A percentile compares a stretch with the other conserved stretches of the same genome.
These are phyloP conservation scores for Drosophila mercatorum DNA, from an alignment of 2,888 invertebrate species.

Conservation along the genomic window DNA sequence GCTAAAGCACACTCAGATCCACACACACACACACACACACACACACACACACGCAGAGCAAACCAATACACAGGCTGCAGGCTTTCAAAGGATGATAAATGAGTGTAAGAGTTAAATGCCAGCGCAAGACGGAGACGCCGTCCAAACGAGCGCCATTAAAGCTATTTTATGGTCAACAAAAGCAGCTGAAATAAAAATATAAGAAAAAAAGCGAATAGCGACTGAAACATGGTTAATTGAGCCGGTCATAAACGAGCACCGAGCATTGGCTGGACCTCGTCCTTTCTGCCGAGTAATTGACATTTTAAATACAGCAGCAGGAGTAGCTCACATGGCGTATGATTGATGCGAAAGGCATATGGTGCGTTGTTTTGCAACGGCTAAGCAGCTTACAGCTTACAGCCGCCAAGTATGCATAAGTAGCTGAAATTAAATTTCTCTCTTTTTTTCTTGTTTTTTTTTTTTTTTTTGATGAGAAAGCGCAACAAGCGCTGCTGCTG, in stretches of 20 bases:
- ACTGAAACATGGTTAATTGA: constrained; percentile 55
- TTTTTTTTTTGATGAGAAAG: background rate
- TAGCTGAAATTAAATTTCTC: constrained; percentile 72
- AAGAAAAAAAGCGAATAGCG: constrained; percentile 2
- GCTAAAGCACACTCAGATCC: constrained; percentile 24
- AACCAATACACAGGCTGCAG: constrained; percentile 48
- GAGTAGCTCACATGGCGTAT: constrained; percentile 54
- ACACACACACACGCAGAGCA: constrained; percentile 14
- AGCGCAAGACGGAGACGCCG: constrained; percentile 42
- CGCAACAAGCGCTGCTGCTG: constrained; percentile 46
- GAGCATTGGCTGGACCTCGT: constrained; percentile 12
- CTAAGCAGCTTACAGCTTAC: constrained; percentile 72
- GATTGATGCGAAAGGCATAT: constrained; percentile 63
- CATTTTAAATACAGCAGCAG: constrained; percentile 41
- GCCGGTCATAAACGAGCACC: constrained; percentile 36
- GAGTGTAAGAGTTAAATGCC: constrained; percentile 74
- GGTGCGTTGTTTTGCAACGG: constrained; percentile 20
- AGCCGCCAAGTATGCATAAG: constrained; percentile 63
- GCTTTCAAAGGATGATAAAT: constrained; percentile 73
- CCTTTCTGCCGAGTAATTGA: constrained; percentile 34
- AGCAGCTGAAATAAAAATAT: constrained; percentile 42
- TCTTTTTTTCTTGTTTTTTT: background rate
- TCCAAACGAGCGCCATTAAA: constrained; percentile 73
- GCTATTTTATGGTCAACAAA: constrained; percentile 69
- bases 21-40: constrained; percentile 6